Conservation (phyloP, 2,113 vertebrate species). For the Numida meleagris region DNA sequence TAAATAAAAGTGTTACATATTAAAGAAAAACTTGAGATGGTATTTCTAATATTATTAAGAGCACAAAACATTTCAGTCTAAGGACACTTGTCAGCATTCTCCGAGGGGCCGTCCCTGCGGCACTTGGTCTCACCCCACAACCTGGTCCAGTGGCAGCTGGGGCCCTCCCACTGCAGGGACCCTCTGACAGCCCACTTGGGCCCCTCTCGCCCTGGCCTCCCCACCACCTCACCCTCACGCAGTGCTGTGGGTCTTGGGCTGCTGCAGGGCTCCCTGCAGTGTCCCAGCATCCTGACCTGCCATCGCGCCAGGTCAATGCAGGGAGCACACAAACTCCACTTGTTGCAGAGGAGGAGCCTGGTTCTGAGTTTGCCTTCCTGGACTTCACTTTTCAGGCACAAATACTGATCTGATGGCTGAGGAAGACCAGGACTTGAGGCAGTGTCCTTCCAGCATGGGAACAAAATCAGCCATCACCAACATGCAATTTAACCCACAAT, state of each 20-base stretch:
- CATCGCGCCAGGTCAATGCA: neutral
- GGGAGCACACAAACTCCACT: neutral
- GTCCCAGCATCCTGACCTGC: too few relatives aligned
- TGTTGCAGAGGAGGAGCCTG: neutral
- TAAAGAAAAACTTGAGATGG: neutral
- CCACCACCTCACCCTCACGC: too few relatives aligned
- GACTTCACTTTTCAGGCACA: neutral
- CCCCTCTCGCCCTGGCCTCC: too few relatives aligned
- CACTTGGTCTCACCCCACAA: neutral
- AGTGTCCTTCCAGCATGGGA: neutral
- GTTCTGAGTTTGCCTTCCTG: neutral
- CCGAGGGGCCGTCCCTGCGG: accelerated
- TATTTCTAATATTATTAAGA: neutral
- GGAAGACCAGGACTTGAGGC: neutral
- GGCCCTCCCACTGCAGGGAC: too few relatives aligned
- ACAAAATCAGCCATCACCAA: neutral
- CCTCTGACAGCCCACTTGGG: neutral
- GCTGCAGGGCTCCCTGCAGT: too few relatives aligned
- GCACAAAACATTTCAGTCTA: too few relatives aligned
- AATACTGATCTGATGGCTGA: accelerated
- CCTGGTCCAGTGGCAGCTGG: neutral
- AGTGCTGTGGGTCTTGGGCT: too few relatives aligned
- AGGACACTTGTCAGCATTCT: neutral
- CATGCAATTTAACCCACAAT: neutral
- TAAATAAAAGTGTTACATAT: neutral